Evolutionary conservation across 64 coral and sea anemone species (phyloP), one percentile per base, ranked within the genome.

Genomic region (Dendrophyllia cribrosa): DNA sequence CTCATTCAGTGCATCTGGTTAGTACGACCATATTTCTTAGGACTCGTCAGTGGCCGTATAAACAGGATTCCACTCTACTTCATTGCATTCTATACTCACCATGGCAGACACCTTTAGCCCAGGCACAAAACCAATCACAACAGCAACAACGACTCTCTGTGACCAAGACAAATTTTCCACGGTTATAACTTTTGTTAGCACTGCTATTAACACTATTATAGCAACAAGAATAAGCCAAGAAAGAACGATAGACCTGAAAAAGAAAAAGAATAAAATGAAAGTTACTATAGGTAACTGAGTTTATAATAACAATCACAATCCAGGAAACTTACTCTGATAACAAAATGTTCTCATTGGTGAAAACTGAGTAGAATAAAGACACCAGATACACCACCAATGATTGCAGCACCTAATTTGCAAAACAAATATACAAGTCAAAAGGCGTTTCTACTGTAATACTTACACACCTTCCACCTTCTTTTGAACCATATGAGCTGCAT

Each of bases 221-320:
- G 90, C 48, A 55, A 86, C 17, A 59, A 92, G 70, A 65, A 92
- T 76, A 19, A 92, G 59, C 90, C 90, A 92, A 21, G 79, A 65
- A 2, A 92, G 70, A 11, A 71, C 22, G 20, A 76, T 22, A 48
- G 67, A 34, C 44, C 90, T 92, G n/a, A 45, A 91, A 71, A 22
- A 3, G 72, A 22, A 6, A 17, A 56, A 91, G 56, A 55, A 79
- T 16, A 69, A n/a, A 9, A 79, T 3, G 55, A 5, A 47, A 50
- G 43, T 64, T 13, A 64, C 9, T 64, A 3, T 6, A 13, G 61
- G 5, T 13, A 64, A 19, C 12, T 64, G 19, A 17, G 13, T 64
- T 56, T 56, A 56, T 56, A 1, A 56, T 56, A 56, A 72, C 43
- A 46, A 15, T 13, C 3, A 72, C 0, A 26, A 45, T 45, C 26